These are phyloP conservation scores for Watsonalla cultraria DNA, from an alignment of 2,888 invertebrate genomes.

Conservation along the genomic window DNA sequence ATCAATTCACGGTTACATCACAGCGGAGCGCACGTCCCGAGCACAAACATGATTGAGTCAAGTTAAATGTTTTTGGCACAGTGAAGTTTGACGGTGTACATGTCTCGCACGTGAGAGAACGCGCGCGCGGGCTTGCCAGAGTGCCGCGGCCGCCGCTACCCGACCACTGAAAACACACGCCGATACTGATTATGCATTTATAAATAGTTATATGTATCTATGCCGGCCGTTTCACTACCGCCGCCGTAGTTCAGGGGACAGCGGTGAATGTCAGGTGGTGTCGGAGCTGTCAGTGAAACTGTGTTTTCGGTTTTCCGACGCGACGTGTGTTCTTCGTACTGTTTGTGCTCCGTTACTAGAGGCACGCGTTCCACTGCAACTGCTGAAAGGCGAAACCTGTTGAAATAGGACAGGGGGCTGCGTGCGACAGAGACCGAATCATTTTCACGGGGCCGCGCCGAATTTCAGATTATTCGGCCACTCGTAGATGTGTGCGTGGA, in stretches of 20 bases:
- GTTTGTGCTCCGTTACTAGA: conserved; percentile 74
- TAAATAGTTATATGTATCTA: conserved; percentile 66
- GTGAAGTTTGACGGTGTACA: conserved; percentile 51
- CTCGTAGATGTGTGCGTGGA: conserved; percentile 66
- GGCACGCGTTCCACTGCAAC: conserved; percentile 72
- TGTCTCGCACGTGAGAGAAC: conserved; percentile 49
- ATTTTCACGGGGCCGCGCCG: conserved; percentile 32
- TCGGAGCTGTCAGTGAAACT: conserved; percentile 72
- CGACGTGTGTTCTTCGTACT: conserved; percentile 69
- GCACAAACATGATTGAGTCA: conserved; percentile 45
- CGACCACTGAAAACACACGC: conserved; percentile 51
- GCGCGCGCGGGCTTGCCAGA: conserved; percentile 41
- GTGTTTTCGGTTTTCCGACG: conserved; percentile 66
- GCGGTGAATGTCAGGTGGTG: conserved; percentile 65
- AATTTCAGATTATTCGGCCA: conserved; percentile 71
- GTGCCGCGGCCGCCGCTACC: conserved; percentile 42
- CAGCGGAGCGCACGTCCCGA: conserved; percentile 28
- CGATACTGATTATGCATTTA: conserved; percentile 58
- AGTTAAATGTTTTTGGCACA: conserved; percentile 62
- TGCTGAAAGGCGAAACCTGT: conserved; percentile 77
- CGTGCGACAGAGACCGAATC: conserved; percentile 48
- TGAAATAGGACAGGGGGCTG: conserved; percentile 71
- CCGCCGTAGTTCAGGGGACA: conserved; percentile 47
- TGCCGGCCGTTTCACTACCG: conserved; percentile 50
- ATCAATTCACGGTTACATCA: conserved; percentile 48